A percentile compares a stretch with the other conserved stretches of the same genome.
Evolutionary conservation across 2,888 invertebrate genomes (phyloP).

Genomic region (Melanotus villosus): DNA sequence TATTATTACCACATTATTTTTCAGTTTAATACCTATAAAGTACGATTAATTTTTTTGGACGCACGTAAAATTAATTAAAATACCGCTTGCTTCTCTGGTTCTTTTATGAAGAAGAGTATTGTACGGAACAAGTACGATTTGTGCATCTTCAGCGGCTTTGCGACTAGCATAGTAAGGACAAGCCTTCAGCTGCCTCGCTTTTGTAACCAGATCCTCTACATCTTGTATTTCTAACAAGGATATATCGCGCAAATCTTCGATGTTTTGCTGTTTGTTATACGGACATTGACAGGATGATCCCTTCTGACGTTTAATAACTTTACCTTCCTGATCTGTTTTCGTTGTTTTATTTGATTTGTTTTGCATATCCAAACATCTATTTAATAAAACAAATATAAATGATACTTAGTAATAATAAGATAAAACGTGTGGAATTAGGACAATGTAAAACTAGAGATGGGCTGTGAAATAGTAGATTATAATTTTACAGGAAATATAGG

Average conservation of each 20-base stretch:
- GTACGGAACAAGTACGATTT: conserved; percentile 84
- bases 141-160: conserved; percentile 85
- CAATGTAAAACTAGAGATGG: no score
- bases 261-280: conserved; percentile 75
- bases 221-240: conserved; percentile 83
- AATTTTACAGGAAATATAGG: no score
- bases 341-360: conserved; percentile 74
- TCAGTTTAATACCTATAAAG: conserved; percentile 74
- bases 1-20: conserved; percentile 86
- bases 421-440: no score
- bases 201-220: conserved; percentile 86
- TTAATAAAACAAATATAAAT: no score
- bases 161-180: conserved; percentile 97
- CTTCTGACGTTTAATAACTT: conserved; percentile 76
- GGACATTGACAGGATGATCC: conserved; percentile 76
- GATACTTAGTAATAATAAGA: no score
- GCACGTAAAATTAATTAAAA: no score
- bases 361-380: conserved; percentile 85
- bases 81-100: conserved; percentile 81
- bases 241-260: conserved; percentile 77
- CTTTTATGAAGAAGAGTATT: conserved; percentile 85
- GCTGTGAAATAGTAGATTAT: no score
- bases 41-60: no score
- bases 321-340: conserved; percentile 74
- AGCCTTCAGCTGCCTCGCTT: conserved; percentile 79